phyloP scores from a whole-genome alignment of 1,140 invertebrate genomes.

The Nasonia giraulti region DNA sequence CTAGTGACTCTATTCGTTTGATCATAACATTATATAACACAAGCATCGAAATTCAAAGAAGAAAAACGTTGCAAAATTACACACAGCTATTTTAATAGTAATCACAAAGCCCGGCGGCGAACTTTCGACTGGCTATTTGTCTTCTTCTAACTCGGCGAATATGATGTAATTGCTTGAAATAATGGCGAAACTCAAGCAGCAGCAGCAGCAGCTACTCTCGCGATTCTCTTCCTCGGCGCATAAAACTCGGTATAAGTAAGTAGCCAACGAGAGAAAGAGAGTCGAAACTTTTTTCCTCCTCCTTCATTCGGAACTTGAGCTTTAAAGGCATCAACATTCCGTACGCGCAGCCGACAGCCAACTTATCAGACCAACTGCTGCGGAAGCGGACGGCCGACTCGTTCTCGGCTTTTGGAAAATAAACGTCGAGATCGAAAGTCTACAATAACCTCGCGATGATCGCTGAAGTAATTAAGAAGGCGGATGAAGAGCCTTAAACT shows the following conservation, averaged over 20 bases:
- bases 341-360: not conserved
- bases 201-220: not conserved
- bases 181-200: not conserved
- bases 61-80: not conserved
- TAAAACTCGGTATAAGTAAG: not conserved
- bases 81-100: not conserved
- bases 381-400: too few species aligned
- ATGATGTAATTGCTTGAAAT: conserved; percentile 1
- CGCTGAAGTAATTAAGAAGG: not conserved
- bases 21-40: too few species aligned
- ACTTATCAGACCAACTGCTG: not conserved
- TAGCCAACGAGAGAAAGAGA: not conserved
- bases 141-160: not conserved
- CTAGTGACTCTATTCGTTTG: too few species aligned
- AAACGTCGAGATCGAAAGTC: not conserved
- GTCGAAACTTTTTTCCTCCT: not conserved
- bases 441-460: not conserved
- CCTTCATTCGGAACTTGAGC: not conserved
- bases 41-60: too few species aligned
- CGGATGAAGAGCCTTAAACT: not conserved
- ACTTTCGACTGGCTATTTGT: not conserved
- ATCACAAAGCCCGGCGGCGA: not conserved
- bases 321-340: not conserved
- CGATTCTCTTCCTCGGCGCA: not conserved
- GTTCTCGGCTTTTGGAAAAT: not conserved